These are phyloP conservation scores for Thera obeliscata DNA, from an alignment of 2,888 invertebrate genomes.

Conservation along the genomic window DNA sequence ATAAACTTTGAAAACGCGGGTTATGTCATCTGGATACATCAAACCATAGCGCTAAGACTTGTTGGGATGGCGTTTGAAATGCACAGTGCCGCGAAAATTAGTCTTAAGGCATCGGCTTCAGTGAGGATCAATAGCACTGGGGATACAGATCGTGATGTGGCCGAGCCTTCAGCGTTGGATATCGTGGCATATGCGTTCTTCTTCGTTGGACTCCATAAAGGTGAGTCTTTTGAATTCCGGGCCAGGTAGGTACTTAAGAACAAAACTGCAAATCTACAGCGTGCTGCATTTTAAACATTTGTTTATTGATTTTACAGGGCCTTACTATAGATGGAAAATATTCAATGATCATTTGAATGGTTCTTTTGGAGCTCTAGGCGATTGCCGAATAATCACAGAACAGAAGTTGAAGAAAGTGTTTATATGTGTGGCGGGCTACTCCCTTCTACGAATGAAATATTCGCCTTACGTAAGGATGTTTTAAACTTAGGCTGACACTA, in stretches of 20 bases:
- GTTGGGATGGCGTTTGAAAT: slow-evolving; percentile 94
- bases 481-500: not conserved
- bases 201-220: slow-evolving; percentile 93
- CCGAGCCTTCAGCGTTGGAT: slow-evolving; percentile 78
- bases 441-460: slow-evolving; percentile 83
- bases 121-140: slow-evolving; percentile 36
- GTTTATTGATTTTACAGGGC: slow-evolving; percentile 85
- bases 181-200: slow-evolving; percentile 91
- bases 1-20: slow-evolving; percentile 86
- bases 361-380: slow-evolving; percentile 81
- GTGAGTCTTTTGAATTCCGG: slow-evolving; percentile 53
- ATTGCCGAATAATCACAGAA: slow-evolving; percentile 83
- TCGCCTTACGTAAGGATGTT: slow-evolving; percentile 71
- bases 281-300: not conserved
- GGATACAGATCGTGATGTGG: slow-evolving; percentile 52
- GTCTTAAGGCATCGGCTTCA: slow-evolving; percentile 47
- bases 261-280: too few species aligned
- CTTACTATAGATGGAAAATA: slow-evolving; percentile 92
- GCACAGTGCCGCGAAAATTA: slow-evolving; percentile 51
- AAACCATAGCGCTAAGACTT: slow-evolving; percentile 92
- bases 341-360: slow-evolving; percentile 87
- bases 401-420: slow-evolving; percentile 86
- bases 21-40: slow-evolving; percentile 91
- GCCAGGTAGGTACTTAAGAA: not conserved
- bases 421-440: slow-evolving; percentile 82